Percentiles rank a stretch among this genome's conserved stretches.
Conservation (phyloP, 2,113 vertebrate genomes). For the Ploceus nigricollis region DNA sequence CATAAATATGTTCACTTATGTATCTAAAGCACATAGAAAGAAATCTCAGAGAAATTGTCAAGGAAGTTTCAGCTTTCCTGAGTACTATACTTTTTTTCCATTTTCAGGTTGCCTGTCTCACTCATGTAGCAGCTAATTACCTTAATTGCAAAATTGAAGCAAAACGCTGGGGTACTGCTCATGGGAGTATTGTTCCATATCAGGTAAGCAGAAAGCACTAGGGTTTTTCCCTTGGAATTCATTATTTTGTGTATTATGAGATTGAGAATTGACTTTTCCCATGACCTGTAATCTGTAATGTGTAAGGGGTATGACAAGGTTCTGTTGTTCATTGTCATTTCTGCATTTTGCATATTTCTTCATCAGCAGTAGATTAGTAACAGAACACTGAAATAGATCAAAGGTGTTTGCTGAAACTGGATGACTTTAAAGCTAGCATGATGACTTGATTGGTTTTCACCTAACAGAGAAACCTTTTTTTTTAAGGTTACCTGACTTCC, state of each 20-base stretch:
- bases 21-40: not conserved
- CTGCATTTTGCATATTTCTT: constrained; percentile 40
- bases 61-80: not conserved
- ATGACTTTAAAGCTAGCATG: constrained; percentile 13
- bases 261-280: not conserved
- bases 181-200: constrained; percentile 86
- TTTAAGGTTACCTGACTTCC: not conserved
- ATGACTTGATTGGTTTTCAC: constrained; percentile 7
- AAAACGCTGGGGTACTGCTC: constrained; percentile 83
- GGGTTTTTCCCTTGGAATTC: not conserved
- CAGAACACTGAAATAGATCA: constrained; percentile 59
- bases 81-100: not conserved
- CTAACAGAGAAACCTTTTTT: not conserved
- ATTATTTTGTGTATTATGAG: not conserved
- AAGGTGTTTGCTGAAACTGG: constrained; percentile 57
- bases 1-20: not conserved
- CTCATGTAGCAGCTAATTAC: constrained; percentile 83
- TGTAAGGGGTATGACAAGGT: constrained; percentile 8
- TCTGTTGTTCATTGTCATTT: constrained; percentile 55
- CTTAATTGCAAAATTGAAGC: constrained; percentile 79
- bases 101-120: constrained; percentile 84
- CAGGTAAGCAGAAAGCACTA: constrained; percentile 72
- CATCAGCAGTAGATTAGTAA: constrained; percentile 52
- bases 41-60: not conserved
- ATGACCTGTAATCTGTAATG: not conserved